These are phyloP conservation scores for Nebria brevicollis DNA, from an alignment of 2,888 invertebrate genomes.

Conservation along the genomic window DNA sequence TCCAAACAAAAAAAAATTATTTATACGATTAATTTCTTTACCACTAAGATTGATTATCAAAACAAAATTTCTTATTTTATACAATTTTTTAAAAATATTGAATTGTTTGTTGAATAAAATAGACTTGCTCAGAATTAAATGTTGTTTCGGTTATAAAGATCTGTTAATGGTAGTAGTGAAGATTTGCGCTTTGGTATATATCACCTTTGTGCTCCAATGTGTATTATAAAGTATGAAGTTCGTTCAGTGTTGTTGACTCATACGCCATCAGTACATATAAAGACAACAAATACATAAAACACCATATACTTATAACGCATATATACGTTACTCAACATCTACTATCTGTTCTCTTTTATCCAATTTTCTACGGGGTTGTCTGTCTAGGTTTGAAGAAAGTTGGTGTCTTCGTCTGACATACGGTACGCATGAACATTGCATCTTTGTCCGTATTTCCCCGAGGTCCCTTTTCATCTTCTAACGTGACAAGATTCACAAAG, in stretches of 20 bases:
- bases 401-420: constrained; percentile 48
- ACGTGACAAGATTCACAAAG: constrained; percentile 65
- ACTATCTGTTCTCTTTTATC: constrained; percentile 51
- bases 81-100: too few species aligned
- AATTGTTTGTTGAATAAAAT: too few species aligned
- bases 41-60: too few species aligned
- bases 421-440: constrained; percentile 51
- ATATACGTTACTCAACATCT: constrained; percentile 41
- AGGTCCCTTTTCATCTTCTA: constrained; percentile 63
- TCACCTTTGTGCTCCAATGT: not conserved
- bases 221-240: not conserved
- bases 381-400: constrained; percentile 53
- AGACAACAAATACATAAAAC: constrained; percentile 33
- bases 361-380: constrained; percentile 52
- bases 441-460: constrained; percentile 58
- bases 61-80: too few species aligned
- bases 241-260: constrained; percentile 3
- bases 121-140: too few species aligned
- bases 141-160: too few species aligned
- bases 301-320: constrained; percentile 37
- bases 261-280: not conserved
- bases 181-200: too few species aligned
- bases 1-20: not conserved
- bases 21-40: too few species aligned
- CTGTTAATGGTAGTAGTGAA: too few species aligned